Conservation (phyloP, 2,113 vertebrate genomes). For the Clarias macrocephalus region DNA sequence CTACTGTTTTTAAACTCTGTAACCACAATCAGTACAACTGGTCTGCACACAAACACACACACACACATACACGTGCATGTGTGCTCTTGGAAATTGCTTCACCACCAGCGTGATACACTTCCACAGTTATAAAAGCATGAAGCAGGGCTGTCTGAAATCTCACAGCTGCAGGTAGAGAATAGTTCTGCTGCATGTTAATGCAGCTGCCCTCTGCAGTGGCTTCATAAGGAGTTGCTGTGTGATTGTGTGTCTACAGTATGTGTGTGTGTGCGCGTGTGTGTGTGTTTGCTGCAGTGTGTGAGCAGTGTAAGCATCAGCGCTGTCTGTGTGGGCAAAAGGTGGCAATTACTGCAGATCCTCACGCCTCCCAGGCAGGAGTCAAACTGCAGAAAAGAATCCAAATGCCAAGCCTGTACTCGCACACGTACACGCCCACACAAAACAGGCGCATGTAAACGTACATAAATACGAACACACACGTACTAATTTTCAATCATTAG, state of each 20-base stretch:
- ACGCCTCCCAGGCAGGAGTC: slow-evolving; percentile 47
- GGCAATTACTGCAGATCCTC: slow-evolving; percentile 56
- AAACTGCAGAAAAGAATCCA: slow-evolving; percentile 31
- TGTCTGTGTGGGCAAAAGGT: slow-evolving; percentile 55
- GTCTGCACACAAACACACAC: background rate
- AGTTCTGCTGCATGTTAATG: slow-evolving; percentile 19
- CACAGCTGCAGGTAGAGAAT: slow-evolving; percentile 7
- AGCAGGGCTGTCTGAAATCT: background rate
- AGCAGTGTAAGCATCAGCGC: slow-evolving; percentile 43
- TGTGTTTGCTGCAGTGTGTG: slow-evolving; percentile 31
- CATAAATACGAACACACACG: background rate
- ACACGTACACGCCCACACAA: slow-evolving; percentile 12
- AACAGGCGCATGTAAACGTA: slow-evolving; percentile 11
- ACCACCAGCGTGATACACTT: background rate
- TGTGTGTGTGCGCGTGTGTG: background rate
- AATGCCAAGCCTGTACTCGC: slow-evolving; percentile 8
- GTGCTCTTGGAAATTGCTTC: background rate
- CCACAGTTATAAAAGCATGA: background rate
- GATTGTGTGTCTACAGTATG: background rate
- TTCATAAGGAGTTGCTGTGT: slow-evolving; percentile 19
- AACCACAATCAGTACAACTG: background rate
- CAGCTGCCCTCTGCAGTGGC: slow-evolving; percentile 38
- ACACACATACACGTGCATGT: background rate
- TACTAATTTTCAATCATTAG: slow-evolving; percentile 6
- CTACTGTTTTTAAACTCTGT: background rate